Base-by-base conservation (phyloP, 35 echinoderm and acorn worm genomes). In the Stichopus chloronotus region DNA sequence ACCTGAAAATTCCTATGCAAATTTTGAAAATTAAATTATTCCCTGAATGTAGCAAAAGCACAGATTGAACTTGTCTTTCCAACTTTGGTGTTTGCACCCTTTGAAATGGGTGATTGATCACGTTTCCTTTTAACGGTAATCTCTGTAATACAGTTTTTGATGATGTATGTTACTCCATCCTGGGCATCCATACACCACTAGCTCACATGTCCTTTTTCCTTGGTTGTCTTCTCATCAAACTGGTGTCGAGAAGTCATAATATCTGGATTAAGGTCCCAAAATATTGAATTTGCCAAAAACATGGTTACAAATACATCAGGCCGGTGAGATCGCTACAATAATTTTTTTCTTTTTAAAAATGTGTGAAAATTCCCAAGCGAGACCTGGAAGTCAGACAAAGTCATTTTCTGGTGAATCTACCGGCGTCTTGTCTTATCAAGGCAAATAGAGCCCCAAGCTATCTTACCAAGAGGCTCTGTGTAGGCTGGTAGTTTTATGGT, bases 371-470 rank as follows among this genome's bases (percentile, higher is more conserved):
- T 85, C 82, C 82, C 82, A 58, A 25, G 57, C 17, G 82, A 58
- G 57, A 8, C 8, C 9, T 22, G 57, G 52, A 17, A 85, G 55
- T 16, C 87, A 89, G 87, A 89, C 87, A 25, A 53, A 63, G 53
- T 58, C 87, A 89, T 24, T 89, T 19, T 71, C 9, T 16, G 52
- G 60, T 71, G 25, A 16, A 71, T 63, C 57, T 63, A 89, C 4
- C 30, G 87, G 87, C 87, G 87, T 72, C 87, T 19, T 13, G 60
- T 17, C 87, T 89, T 89, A 89, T 89, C 87, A 89, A 72, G 24
- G 57, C 65, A 65, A 72, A 89, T 52, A 89, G 30, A 43, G 87
- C 87, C 87, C 24, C 13, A 23, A 85, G 82, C 82, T 85, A 85
- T 54, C 30, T 43, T 59, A 72, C 21, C 87, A 12, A 61, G 25